Conservation (phyloP, 1,140 invertebrate genomes). For the Gonioctena quinquepunctata region DNA sequence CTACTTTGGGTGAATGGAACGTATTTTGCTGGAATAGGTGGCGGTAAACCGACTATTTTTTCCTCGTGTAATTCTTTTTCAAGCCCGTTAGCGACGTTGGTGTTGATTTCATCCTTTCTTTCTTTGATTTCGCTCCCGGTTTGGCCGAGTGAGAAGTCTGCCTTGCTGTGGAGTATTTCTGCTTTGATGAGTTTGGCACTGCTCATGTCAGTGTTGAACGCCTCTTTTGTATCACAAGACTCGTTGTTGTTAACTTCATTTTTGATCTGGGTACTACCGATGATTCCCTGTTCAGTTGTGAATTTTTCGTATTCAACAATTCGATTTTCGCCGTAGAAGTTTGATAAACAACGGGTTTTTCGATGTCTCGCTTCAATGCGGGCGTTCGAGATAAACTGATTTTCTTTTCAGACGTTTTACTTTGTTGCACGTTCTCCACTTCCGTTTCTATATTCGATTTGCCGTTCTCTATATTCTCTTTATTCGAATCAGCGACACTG, state of each 20-base stretch:
- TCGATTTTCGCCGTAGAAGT: slow-evolving; percentile 48
- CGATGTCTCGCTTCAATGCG: slow-evolving; percentile 45
- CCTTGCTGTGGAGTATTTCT: slow-evolving; percentile 17
- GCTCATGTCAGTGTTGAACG: slow-evolving; percentile 7
- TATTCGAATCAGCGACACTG: slow-evolving; percentile 40
- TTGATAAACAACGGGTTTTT: slow-evolving; percentile 49
- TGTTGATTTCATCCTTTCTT: slow-evolving; percentile 12
- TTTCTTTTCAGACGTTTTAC: slow-evolving; percentile 37
- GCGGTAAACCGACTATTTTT: neutral
- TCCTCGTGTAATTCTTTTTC: slow-evolving; percentile 15
- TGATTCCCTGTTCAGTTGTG: slow-evolving; percentile 33
- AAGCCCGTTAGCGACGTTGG: neutral
- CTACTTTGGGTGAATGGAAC: slow-evolving; percentile 49
- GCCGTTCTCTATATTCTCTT: slow-evolving; percentile 51
- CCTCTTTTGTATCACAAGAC: neutral
- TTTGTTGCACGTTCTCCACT: slow-evolving; percentile 24
- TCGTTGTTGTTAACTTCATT: slow-evolving; percentile 30
- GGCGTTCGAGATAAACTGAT: slow-evolving; percentile 44
- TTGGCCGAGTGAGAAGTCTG: neutral
- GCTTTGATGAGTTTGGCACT: slow-evolving; percentile 27
- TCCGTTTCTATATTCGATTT: slow-evolving; percentile 18
- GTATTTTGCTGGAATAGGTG: slow-evolving; percentile 2
- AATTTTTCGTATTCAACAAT: slow-evolving; percentile 44
- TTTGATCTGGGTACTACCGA: slow-evolving; percentile 2
- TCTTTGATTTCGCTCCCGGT: neutral